phyloP scores from a whole-genome alignment of 1,140 invertebrate species.

The Trichonephila inaurata region DNA sequence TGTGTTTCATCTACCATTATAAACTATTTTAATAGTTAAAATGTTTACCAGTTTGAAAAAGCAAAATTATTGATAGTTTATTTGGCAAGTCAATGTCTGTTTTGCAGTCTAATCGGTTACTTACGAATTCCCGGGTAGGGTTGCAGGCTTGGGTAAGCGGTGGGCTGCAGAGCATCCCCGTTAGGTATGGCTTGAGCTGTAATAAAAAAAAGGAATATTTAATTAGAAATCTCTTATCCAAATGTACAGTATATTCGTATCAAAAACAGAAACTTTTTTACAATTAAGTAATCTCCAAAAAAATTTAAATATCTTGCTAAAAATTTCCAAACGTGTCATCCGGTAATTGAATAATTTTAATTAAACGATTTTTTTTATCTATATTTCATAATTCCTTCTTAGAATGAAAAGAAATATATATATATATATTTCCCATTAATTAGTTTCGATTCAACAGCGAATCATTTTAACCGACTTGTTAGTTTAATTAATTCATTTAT shows the following conservation, averaged over 20 bases:
- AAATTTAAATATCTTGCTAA: too few relatives aligned
- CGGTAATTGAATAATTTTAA: too few relatives aligned
- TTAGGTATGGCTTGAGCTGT: conserved; percentile 77
- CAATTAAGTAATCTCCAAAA: background rate
- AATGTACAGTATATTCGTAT: background rate
- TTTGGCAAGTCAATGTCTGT: background rate
- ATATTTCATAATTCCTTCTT: too few relatives aligned
- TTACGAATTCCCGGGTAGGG: conserved; percentile 77
- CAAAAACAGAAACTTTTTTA: background rate
- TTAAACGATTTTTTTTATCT: too few relatives aligned
- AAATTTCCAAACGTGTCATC: too few relatives aligned
- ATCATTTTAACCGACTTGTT: too few relatives aligned
- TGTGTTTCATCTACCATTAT: too few relatives aligned
- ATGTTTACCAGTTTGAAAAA: background rate
- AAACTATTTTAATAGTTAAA: background rate
- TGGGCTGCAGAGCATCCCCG: conserved; percentile 75
- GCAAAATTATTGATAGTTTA: background rate
- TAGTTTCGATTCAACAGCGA: too few relatives aligned
- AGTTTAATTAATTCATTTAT: too few relatives aligned
- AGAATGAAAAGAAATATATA: too few relatives aligned
- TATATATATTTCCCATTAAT: too few relatives aligned
- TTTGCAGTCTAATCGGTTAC: background rate
- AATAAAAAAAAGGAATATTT: background rate
- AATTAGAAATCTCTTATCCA: background rate
- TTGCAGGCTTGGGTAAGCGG: conserved; percentile 76